Base-by-base conservation (phyloP, 2,113 vertebrate species). In the Microcebus jonahi region DNA sequence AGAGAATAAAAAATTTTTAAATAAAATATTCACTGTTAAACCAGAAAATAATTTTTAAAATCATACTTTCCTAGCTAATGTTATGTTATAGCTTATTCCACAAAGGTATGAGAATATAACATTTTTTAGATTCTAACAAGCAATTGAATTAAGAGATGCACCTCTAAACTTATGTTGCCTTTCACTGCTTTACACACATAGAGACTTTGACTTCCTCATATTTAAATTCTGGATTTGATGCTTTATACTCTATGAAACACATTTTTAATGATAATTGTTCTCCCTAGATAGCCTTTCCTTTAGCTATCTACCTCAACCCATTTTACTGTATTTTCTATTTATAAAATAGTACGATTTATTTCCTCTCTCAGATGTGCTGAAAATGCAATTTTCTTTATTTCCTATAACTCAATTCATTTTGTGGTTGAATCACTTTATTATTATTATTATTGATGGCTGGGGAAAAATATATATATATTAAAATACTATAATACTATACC, bases 371-470 rank as follows among this genome's bases (percentile, higher is more conserved):
- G 82, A 13, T 87, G 21, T 81, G 9, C 59, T 87, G 53, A 82
- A 82, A 90, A 83, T 71, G 17, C 15, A 91, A 55, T 68, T 90
- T 90, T 76, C 23, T 63, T 90, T 89, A 87, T 73, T 91, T 92
- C 91, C 36, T 61, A 5, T 57, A 76, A 76, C 15, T 73, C 17
- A 83, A 29, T 70, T 91, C 45, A 77, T 67, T 73, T 50, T 88
- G 31, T 2, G 63, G 6, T 83, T 39, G 11, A 83, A 79, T 80
- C 9, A 25, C 50, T 27, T 67, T 39, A 4, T 61, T 65, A 27
- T 25, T 39, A 81, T 42, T 86, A 34, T 93, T 63, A 39, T 59
- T 67, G 8, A 45, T 80, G 73, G 2, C 13, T 53, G 3, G 12
- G 81, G 23, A 36, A 53, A 65, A 55, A 45, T 25, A 55, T 10